Evolutionary conservation across 2,113 vertebrate genomes (phyloP).

Genomic region (Rhabdornis inornatus): DNA sequence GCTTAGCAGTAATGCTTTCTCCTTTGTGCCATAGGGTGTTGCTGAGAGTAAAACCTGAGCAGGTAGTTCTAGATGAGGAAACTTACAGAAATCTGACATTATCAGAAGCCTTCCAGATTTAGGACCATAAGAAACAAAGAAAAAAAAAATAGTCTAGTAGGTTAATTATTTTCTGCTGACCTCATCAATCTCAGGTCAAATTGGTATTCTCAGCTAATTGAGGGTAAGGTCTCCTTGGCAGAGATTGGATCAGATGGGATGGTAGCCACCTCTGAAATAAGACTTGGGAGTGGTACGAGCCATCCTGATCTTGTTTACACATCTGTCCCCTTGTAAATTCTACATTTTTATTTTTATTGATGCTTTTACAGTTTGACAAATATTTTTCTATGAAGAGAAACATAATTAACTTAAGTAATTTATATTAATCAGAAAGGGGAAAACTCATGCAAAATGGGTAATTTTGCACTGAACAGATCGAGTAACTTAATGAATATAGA

Average conservation of each 20-base stretch:
- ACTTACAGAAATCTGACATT: not conserved
- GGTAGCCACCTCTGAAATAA: not conserved
- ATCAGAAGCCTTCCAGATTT: not conserved
- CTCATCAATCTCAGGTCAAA: not conserved
- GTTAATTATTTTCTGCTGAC: constrained; percentile 1
- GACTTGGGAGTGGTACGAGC: not conserved
- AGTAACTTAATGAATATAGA: constrained; percentile 73
- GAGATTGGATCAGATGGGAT: not conserved
- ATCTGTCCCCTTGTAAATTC: constrained; percentile 1
- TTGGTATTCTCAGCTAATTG: not conserved
- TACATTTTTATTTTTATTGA: constrained; percentile 66
- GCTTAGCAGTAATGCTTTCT: not conserved
- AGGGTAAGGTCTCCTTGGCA: not conserved
- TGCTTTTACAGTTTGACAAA: constrained; percentile 72
- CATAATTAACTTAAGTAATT: constrained; percentile 78
- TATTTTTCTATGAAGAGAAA: constrained; percentile 74
- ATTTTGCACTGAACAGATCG: constrained; percentile 68
- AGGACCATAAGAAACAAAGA: not conserved
- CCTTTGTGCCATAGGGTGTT: not conserved
- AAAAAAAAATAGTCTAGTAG: not conserved
- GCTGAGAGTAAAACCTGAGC: not conserved
- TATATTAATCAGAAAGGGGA: constrained; percentile 75
- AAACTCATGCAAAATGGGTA: constrained; percentile 63
- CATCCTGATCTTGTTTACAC: not conserved
- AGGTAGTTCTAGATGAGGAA: not conserved